A percentile compares a stretch with the other conserved stretches of the same genome.
Evolutionary conservation across 1,140 invertebrate genomes (phyloP).

Genomic region (Hermetia illucens): DNA sequence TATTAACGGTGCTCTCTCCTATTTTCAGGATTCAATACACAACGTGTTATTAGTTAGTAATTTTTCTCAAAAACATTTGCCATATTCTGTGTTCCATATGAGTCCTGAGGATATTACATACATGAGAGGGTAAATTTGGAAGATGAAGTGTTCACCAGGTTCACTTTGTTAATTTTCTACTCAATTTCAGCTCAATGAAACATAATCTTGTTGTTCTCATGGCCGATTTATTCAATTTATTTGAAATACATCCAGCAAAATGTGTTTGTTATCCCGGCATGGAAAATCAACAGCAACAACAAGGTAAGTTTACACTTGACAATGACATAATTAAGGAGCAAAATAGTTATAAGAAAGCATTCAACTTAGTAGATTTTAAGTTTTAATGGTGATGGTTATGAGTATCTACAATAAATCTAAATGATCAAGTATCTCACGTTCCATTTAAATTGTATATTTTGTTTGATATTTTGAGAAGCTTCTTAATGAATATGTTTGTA

Average conservation of each 20-base stretch:
- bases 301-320: too few relatives aligned
- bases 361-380: too few relatives aligned
- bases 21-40: slow-evolving; percentile 71
- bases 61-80: slow-evolving; percentile 74
- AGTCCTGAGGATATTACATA: slow-evolving; percentile 92
- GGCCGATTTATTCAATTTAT: slow-evolving; percentile 88
- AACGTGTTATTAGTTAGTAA: slow-evolving; percentile 81
- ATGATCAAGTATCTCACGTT: too few relatives aligned
- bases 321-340: too few relatives aligned
- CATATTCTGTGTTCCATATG: slow-evolving; percentile 86
- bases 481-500: slow-evolving; percentile 6
- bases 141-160: too few relatives aligned
- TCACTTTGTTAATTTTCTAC: slow-evolving; percentile 6
- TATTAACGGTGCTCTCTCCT: slow-evolving; percentile 16
- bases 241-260: slow-evolving; percentile 86
- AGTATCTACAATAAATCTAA: too few relatives aligned
- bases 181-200: slow-evolving; percentile 62
- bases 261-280: slow-evolving; percentile 67
- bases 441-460: too few relatives aligned
- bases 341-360: too few relatives aligned
- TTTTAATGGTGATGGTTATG: too few relatives aligned
- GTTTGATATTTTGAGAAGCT: too few relatives aligned
- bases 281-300: slow-evolving; percentile 34
- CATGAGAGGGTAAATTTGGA: slow-evolving; percentile 76
- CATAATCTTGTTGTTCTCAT: slow-evolving; percentile 88